These are phyloP conservation scores for Pseudomyrmex sp. DNA, from an alignment of 1,140 invertebrate species.

Conservation along the genomic window DNA sequence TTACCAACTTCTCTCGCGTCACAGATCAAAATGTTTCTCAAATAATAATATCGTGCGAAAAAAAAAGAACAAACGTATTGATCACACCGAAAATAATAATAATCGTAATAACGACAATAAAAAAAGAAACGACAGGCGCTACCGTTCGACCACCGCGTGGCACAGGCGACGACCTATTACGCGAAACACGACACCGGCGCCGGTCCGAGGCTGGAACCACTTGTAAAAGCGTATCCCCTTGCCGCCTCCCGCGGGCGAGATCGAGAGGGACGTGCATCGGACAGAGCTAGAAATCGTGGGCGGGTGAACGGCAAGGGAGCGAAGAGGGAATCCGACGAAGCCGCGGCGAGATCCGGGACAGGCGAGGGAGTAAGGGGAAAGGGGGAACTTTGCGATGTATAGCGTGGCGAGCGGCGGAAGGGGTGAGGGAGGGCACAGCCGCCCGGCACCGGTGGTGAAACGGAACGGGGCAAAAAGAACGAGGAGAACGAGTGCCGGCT, in stretches of 20 bases:
- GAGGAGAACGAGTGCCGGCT: conserved; percentile 68
- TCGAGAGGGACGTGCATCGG: conserved; percentile 60
- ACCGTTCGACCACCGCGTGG: conserved; percentile 69
- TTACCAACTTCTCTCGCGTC: no score
- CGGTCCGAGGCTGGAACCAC: conserved; percentile 76
- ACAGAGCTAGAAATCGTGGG: conserved; percentile 38
- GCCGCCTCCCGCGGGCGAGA: conserved; percentile 35
- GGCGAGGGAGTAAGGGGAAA: conserved; percentile 1
- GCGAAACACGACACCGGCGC: conserved; percentile 81
- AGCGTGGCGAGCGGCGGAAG: conserved; percentile 67
- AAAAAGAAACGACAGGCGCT: conserved; percentile 73
- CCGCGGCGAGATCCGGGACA: conserved; percentile 18
- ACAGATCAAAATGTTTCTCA: conserved; percentile 2
- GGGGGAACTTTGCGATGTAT: conserved; percentile 4
- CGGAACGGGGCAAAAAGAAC: conserved; percentile 73
- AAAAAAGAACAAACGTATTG: conserved; percentile 14
- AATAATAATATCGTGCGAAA: background rate
- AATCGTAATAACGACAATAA: conserved; percentile 60
- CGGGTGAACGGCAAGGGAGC: background rate
- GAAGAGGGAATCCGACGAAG: conserved; percentile 43
- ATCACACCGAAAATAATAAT: conserved; percentile 47
- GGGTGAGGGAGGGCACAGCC: conserved; percentile 29
- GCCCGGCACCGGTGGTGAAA: conserved; percentile 66
- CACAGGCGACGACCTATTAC: conserved; percentile 79
- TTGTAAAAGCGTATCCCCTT: conserved; percentile 68